Evolutionary conservation across 2,113 vertebrate genomes (phyloP), one percentile per base, ranked within the genome.

Genomic region (Myotis brandtii): DNA sequence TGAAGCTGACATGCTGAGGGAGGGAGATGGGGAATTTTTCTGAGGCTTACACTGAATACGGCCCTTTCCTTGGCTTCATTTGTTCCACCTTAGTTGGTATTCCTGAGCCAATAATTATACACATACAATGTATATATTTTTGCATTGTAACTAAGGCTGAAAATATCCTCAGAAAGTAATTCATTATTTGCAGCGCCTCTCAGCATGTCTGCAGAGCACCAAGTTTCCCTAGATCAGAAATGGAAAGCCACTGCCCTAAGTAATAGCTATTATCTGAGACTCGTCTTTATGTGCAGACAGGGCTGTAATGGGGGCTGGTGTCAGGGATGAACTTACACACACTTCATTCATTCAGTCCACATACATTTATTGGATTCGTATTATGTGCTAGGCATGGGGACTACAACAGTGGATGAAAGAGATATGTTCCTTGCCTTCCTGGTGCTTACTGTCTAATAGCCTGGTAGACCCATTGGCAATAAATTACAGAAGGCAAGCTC

Each of bases 11-110:
- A 46, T 62, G 64, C 48, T 82, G 54, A 40, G 34, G 50, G 40
- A 67, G 12, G 27, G 27, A 86, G 27, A 67, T n/a, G 23, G 7
- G 18, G 4, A 23, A 50, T 50, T 48, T 80, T 85, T 48, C 11
- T 62, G 54, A 84, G 34, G n/a, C 16, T 9, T 20, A 77, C 48
- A 20, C 10, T 91, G 59, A 64, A 70, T 34, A n/a, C 30, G 88
- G 37, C 27, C n/a, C 46, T 92, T 92, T 89, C 34, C 20, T 67
- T 92, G 54, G 27, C n/a, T 77, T 94, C 64, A 59, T 86, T 94
- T 67, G 16, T 93, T 82, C 30, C 5, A 69, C 12, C 8, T 83
- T 77, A 73, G 70, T 83, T 91, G 48, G 34, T 86, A 50, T 84
- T 82, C 18, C 84, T 89, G 64, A 94, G 14, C 34, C 82, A 79